Base-by-base conservation (phyloP, 2,113 vertebrate species). In the Halcyon senegalensis region DNA sequence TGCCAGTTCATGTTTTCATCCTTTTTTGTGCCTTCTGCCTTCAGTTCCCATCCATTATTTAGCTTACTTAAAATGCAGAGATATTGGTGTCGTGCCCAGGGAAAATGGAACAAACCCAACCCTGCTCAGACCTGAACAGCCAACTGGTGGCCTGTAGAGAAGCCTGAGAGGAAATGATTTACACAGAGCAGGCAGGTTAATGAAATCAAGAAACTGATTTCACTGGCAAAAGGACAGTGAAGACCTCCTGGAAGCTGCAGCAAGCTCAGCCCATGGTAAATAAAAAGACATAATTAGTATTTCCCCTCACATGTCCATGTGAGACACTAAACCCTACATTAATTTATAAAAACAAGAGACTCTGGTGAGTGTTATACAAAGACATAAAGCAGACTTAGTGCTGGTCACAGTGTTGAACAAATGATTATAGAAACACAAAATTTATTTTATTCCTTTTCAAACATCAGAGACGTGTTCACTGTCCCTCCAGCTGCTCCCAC, bases 311-410 rank as follows among this genome's bases (percentile, higher is more conserved):
- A 80, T 28, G 7, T 48, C 91, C 53, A 19, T 67, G 72, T 80
- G 79, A 84, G 94, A 23, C 39, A 48, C 27, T 37, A 62, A 81
- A 39, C 35, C 66, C 50, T 84, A 39, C 51, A 56, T 84, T 89
- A 83, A 95, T 92, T 96, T 92, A 85, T 86, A 67, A 93, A 87
- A 96, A 89, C 5, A 8, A 66, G 63, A 55, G 56, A 53, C 75
- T 87, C 81, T 83, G 51, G 59, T 43, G 82, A 27, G 53, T 18
- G 10, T 35, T 93, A 48, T 11, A 55, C 39, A 84, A 35, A 67
- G 59, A 35, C 75, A 37, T 15, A 76, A 69, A 66, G 17, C n/a
- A 69, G 50, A 58, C 17, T 25, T 23, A 28, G 46, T 37, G 50
- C 59, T 66, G 76, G n/a, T 43, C 37, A 58, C 13, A 70, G 43